These are phyloP conservation scores for Bolborhynchus lineola DNA, from an alignment of 2,113 vertebrate species.

Conservation along the genomic window DNA sequence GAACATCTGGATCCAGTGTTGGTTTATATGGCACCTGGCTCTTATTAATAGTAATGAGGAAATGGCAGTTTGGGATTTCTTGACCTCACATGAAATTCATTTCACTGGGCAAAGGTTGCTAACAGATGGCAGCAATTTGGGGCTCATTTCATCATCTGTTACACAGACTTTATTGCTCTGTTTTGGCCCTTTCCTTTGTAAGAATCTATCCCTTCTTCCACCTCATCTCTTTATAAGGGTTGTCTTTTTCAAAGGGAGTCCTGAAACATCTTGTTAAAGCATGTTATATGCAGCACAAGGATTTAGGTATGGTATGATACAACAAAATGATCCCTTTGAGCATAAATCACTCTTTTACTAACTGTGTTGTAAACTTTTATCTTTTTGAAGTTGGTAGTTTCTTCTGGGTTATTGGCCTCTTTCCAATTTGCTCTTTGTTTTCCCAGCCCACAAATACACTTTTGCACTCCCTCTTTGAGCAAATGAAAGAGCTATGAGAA, in stretches of 20 bases:
- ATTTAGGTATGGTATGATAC: background rate
- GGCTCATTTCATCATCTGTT: constrained; percentile 20
- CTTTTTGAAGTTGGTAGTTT: constrained; percentile 17
- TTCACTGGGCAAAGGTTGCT: constrained; percentile 12
- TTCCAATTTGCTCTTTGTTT: constrained; percentile 5
- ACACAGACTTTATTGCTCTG: background rate
- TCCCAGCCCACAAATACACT: background rate
- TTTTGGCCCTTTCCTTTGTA: constrained; percentile 1
- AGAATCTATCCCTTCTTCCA: background rate
- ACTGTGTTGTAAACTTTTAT: background rate
- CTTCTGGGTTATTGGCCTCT: background rate
- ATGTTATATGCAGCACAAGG: background rate
- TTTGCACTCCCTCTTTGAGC: background rate
- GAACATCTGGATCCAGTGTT: background rate
- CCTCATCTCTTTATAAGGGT: background rate
- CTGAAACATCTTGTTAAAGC: constrained; percentile 37
- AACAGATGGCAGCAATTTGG: constrained; percentile 50
- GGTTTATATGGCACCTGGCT: constrained; percentile 40
- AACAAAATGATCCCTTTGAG: background rate
- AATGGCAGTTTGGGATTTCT: constrained; percentile 54
- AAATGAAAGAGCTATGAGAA: background rate
- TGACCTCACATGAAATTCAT: constrained; percentile 48
- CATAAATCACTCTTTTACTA: constrained; percentile 16
- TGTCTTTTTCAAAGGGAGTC: constrained; percentile 41
- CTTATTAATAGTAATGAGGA: constrained; percentile 37